Conservation (phyloP, 2,888 invertebrate species). For the Lithophane ornitopus region DNA sequence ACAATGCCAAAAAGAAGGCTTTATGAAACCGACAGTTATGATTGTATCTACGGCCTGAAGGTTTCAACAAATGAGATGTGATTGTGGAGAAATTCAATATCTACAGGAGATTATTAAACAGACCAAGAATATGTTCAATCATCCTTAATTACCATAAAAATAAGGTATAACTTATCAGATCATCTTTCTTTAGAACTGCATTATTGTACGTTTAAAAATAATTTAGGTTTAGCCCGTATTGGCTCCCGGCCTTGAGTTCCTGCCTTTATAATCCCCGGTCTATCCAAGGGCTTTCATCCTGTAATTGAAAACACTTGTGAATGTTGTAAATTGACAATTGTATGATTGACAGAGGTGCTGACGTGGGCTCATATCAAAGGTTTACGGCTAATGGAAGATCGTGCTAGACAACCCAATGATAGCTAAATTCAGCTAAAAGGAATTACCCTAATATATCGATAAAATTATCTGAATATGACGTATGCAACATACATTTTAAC, state of each 20-base stretch:
- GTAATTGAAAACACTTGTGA: conserved; percentile 58
- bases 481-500: not conserved
- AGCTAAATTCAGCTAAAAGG: conserved; percentile 11
- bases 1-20: not conserved
- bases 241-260: conserved; percentile 35
- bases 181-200: not conserved
- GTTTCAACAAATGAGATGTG: not conserved
- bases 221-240: conserved; percentile 21
- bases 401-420: conserved; percentile 34
- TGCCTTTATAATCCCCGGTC: conserved; percentile 30
- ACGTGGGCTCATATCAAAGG: conserved; percentile 46
- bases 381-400: conserved; percentile 43
- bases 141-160: conserved; percentile 4
- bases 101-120: not conserved
- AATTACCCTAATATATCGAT: conserved; percentile 23
- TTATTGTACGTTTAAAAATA: conserved; percentile 22
- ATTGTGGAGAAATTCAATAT: not conserved
- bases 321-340: conserved; percentile 59
- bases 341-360: conserved; percentile 65
- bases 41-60: not conserved
- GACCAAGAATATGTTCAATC: not conserved
- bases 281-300: conserved; percentile 29
- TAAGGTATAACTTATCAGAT: not conserved
- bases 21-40: not conserved
- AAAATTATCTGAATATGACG: conserved; percentile 5